Conservation (phyloP, 2,888 invertebrate genomes). For the Harpagoxenus sublaevis region DNA sequence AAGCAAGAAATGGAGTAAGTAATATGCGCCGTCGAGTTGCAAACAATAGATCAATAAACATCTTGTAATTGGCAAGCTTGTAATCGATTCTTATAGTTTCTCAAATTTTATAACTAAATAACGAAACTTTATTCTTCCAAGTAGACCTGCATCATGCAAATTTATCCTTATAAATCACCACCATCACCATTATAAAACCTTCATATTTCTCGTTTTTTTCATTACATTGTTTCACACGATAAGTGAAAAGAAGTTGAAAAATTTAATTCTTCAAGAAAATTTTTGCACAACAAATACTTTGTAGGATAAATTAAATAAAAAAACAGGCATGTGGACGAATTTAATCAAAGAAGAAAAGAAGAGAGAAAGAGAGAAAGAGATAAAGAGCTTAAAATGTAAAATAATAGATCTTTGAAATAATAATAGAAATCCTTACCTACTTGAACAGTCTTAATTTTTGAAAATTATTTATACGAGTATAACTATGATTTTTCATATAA, state of each 20-base stretch:
- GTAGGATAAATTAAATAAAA: slow-evolving; percentile 7
- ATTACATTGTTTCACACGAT: background rate
- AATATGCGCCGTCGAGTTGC: background rate
- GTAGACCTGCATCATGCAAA: background rate
- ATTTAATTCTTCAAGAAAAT: background rate
- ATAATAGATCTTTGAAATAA: background rate
- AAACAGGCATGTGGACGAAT: background rate
- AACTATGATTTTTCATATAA: background rate
- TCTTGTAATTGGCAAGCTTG: background rate
- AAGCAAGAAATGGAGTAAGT: background rate
- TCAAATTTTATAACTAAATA: background rate
- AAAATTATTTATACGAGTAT: background rate
- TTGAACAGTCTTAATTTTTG: background rate
- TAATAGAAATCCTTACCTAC: background rate
- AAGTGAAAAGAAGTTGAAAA: background rate
- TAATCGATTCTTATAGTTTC: background rate
- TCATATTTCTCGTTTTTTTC: background rate
- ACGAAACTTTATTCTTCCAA: background rate
- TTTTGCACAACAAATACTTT: background rate
- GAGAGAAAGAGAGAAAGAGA: too few species aligned
- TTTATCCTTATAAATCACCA: background rate
- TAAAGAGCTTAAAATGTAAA: background rate
- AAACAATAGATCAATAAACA: background rate
- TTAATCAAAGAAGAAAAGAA: background rate
- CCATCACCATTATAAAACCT: background rate